Evolutionary conservation across 2,888 invertebrate genomes (phyloP).

Genomic region (Drosophila macrospina): DNA sequence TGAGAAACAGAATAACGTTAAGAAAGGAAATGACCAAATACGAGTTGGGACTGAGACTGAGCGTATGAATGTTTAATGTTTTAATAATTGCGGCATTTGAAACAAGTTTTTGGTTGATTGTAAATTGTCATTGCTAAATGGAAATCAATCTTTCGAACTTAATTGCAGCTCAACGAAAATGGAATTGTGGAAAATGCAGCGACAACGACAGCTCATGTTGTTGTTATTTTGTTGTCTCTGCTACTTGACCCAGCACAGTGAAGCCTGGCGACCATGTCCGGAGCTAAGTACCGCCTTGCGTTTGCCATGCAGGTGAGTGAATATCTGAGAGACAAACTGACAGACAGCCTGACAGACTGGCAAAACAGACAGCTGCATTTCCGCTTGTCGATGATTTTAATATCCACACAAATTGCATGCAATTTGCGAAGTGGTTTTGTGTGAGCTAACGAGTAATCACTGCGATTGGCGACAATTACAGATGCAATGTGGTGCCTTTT

Average conservation of each 20-base stretch:
- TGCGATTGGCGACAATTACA: slow-evolving; percentile 75
- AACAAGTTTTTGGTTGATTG: slow-evolving; percentile 50
- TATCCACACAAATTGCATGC: slow-evolving; percentile 56
- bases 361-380: slow-evolving; percentile 38
- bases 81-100: slow-evolving; percentile 38
- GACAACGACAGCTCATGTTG: slow-evolving; percentile 41
- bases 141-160: slow-evolving; percentile 27
- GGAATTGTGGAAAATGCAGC: slow-evolving; percentile 56
- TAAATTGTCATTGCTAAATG: slow-evolving; percentile 29
- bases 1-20: slow-evolving; percentile 31
- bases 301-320: slow-evolving; percentile 89
- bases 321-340: slow-evolving; percentile 29
- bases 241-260: slow-evolving; percentile 79
- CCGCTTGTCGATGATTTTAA: slow-evolving; percentile 67
- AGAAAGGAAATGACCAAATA: slow-evolving; percentile 74
- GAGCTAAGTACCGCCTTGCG: slow-evolving; percentile 91
- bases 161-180: slow-evolving; percentile 43
- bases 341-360: slow-evolving; percentile 25
- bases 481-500: slow-evolving; percentile 86
- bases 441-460: slow-evolving; percentile 43
- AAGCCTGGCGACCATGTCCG: slow-evolving; percentile 90
- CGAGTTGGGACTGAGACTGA: slow-evolving; percentile 5
- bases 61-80: slow-evolving; percentile 17
- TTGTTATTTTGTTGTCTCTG: slow-evolving; percentile 68
- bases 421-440: slow-evolving; percentile 55